phyloP scores from a whole-genome alignment of 2,797 vertebrate species.

The Rachycentron canadum region DNA sequence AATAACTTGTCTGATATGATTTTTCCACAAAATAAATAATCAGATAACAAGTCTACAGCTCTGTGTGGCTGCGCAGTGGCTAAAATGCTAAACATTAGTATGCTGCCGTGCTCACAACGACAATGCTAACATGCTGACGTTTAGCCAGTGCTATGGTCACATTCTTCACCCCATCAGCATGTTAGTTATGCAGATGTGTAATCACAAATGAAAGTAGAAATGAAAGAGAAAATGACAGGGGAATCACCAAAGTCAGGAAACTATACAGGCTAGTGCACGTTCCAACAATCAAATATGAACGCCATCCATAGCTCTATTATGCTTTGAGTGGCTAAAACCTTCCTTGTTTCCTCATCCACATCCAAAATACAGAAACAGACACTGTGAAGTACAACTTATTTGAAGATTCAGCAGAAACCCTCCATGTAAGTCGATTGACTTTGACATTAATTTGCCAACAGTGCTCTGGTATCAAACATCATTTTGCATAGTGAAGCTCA shows the following conservation, averaged over 20 bases:
- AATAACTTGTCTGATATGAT: neutral
- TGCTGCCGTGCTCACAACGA: neutral
- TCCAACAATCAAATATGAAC: neutral
- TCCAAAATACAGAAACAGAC: neutral
- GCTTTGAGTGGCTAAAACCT: neutral
- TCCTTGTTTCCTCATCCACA: neutral
- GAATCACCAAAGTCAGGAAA: too few relatives aligned
- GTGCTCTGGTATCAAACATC: neutral
- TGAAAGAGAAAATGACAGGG: neutral
- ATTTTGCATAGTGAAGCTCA: slow-evolving; percentile 16
- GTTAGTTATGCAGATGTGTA: neutral
- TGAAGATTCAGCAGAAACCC: slow-evolving; percentile 17
- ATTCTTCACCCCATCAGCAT: neutral
- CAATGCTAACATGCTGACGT: neutral
- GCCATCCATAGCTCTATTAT: neutral
- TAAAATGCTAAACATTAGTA: slow-evolving; percentile 10
- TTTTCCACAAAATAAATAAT: neutral
- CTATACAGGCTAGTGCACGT: neutral
- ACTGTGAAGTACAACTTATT: neutral
- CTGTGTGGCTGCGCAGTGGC: neutral
- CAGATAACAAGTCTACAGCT: neutral
- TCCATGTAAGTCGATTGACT: slow-evolving; percentile 9
- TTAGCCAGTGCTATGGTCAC: neutral
- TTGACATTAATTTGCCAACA: neutral
- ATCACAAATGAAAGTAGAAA: neutral